Percentiles rank a stretch among this genome's conserved stretches.
Evolutionary conservation across 1,140 invertebrate genomes (phyloP).

Genomic region (Danaus melanippus): DNA sequence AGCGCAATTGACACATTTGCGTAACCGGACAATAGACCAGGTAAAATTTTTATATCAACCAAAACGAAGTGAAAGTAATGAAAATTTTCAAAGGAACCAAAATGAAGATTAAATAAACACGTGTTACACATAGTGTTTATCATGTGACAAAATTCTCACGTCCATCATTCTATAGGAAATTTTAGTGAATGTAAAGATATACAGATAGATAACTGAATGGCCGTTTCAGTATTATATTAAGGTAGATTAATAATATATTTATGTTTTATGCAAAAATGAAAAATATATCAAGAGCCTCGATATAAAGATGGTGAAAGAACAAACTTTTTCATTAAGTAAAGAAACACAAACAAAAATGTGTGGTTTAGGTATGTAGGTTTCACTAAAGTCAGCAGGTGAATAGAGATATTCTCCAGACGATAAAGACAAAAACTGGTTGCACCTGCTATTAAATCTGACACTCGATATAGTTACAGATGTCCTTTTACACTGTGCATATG

Average conservation of each 20-base stretch:
- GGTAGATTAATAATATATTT: too few species aligned
- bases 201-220: too few species aligned
- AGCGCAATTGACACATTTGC: slow-evolving; percentile 28
- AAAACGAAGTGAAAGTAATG: slow-evolving; percentile 12
- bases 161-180: slow-evolving; percentile 12
- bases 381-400: slow-evolving; percentile 17
- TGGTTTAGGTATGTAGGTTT: too few species aligned
- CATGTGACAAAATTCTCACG: slow-evolving; percentile 15
- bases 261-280: too few species aligned
- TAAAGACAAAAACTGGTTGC: slow-evolving; percentile 21
- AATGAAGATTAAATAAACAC: slow-evolving; percentile 12
- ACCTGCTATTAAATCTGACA: slow-evolving; percentile 27
- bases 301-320: too few species aligned
- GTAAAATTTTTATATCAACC: slow-evolving; percentile 16
- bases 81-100: slow-evolving; percentile 9
- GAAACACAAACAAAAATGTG: too few species aligned
- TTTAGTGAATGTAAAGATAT: slow-evolving; percentile 2
- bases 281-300: too few species aligned
- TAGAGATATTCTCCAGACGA: slow-evolving; percentile 18
- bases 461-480: slow-evolving; percentile 21
- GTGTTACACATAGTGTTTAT: slow-evolving; percentile 13
- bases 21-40: slow-evolving; percentile 21
- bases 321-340: too few species aligned
- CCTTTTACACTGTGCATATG: background rate
- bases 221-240: too few species aligned